Conservation (phyloP, 2,113 vertebrate genomes). For the Muntiacus muntjak region DNA sequence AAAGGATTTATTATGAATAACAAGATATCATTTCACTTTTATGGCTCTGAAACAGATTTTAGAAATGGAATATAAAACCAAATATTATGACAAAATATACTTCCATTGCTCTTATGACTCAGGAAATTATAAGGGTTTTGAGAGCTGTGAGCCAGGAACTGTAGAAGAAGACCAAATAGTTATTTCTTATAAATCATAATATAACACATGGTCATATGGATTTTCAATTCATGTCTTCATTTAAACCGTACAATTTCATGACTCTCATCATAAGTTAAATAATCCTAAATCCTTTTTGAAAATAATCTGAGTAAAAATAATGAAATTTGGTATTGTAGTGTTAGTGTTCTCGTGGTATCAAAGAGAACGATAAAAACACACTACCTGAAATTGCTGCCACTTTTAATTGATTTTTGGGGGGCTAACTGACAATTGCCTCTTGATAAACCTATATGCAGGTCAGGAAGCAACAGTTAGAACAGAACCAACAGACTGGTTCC, state of each 20-base stretch:
- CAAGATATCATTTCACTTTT: not conserved
- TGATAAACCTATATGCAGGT: too few relatives aligned
- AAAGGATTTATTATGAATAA: not conserved
- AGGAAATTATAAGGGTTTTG: not conserved
- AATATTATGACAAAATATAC: not conserved
- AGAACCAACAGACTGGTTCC: too few relatives aligned
- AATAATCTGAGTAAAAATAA: not conserved
- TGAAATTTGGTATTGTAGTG: not conserved
- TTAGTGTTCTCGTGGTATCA: not conserved
- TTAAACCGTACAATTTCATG: not conserved
- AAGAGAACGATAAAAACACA: not conserved
- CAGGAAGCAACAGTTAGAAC: too few relatives aligned
- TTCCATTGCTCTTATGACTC: not conserved
- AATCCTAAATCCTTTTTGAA: not conserved
- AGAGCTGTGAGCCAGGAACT: not conserved
- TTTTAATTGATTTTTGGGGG: not conserved
- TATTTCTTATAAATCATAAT: not conserved
- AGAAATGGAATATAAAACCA: not conserved
- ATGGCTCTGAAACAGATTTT: not conserved
- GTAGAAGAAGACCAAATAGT: not conserved
- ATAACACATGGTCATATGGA: not conserved
- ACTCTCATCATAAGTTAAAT: not conserved
- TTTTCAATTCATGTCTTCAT: not conserved
- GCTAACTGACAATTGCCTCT: not conserved
- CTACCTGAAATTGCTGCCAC: not conserved